Evolutionary conservation across 2,888 invertebrate species (phyloP), one percentile per base, ranked within the genome.

Genomic region (Meliscaeva auricollis): DNA sequence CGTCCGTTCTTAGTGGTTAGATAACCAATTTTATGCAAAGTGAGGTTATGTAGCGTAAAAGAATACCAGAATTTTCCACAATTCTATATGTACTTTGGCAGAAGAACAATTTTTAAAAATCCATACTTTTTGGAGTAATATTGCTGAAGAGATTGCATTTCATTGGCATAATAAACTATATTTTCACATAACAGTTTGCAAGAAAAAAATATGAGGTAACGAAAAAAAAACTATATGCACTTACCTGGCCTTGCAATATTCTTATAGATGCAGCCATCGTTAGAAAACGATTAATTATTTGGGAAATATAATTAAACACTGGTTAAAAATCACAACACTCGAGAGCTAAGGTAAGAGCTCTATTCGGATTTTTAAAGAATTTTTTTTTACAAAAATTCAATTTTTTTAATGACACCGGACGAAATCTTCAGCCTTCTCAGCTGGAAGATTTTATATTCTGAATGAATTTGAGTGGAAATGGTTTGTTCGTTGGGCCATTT

Each of bases 381-480:
- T 46, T 60, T 64, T 48, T 17, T 60, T 62, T 70, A 66, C 3
- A 66, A 35, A 79, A 69, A 46, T 60, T 26, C n/a, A 72, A 15
- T 17, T 64, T 17, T 64, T 64, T 64, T 32, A 17, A 26, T 46
- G 69, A 82, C 74, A 78, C 80, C 78, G 75, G 58, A 76, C 46
- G 38, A 88, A 91, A 91, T 91, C 92, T 92, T 92, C 92, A 92
- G 92, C 92, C 91, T 90, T 91, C 92, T 92, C 89, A 91, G 90
- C 92, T 91, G 92, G 91, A 92, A 92, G 92, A 92, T 91, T 89
- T 90, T 88, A 88, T 89, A 89, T 89, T 88, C 89, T 90, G 90
- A 89, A 88, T 90, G 89, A 87, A 56, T 62, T 41, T 48, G 78
- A 83, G 83, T 83, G 83, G 38, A 68, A 83, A 52, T 35, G 17